phyloP scores from a whole-genome alignment of 2,113 vertebrate species.

The Nesoenas mayeri region DNA sequence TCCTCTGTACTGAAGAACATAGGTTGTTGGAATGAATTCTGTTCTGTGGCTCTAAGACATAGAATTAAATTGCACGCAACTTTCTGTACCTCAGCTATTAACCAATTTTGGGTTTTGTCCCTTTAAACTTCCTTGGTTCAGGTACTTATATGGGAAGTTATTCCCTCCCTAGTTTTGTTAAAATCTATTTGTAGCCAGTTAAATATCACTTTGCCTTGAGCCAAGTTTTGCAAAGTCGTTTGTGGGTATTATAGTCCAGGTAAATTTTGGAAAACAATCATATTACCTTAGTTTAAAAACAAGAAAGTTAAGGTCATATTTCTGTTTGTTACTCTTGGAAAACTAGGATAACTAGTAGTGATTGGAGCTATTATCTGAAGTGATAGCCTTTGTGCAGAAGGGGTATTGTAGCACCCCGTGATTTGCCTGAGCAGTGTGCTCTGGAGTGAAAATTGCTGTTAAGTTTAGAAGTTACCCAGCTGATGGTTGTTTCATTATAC shows the following conservation, averaged over 20 bases:
- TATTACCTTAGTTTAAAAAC: not conserved
- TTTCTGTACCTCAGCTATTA: not conserved
- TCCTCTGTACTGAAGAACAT: not conserved
- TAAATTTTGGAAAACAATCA: not conserved
- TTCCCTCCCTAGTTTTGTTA: not conserved
- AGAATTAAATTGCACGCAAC: not conserved
- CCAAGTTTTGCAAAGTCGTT: not conserved
- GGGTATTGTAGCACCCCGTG: fast-evolving
- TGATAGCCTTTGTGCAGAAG: not conserved
- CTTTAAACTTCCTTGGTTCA: not conserved
- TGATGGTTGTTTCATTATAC: fast-evolving
- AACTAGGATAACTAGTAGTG: not conserved
- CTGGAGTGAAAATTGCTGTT: not conserved
- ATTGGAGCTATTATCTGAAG: not conserved
- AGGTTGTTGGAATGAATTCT: not conserved
- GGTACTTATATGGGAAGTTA: not conserved
- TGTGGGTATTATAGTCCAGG: not conserved
- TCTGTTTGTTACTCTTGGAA: not conserved
- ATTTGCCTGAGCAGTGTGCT: not conserved
- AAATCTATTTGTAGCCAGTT: not conserved
- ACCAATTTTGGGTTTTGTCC: not conserved
- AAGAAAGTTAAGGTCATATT: not conserved
- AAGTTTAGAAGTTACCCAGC: not conserved
- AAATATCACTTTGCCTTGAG: not conserved
- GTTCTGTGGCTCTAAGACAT: not conserved